Conservation (phyloP, 2,888 invertebrate genomes). For the Julus scanicus region DNA sequence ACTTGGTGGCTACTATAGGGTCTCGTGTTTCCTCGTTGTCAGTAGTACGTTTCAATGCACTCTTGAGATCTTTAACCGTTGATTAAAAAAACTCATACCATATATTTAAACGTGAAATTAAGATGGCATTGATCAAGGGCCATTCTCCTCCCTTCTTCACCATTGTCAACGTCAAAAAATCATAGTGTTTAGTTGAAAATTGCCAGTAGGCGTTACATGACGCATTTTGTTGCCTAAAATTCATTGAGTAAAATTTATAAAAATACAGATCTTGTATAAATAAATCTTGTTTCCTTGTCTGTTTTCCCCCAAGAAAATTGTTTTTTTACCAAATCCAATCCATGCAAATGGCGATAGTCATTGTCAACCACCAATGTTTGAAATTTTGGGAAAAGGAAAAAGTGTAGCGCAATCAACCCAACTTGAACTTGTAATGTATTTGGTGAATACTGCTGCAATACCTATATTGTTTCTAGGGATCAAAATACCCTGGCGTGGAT, state of each 20-base stretch:
- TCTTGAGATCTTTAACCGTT: conserved; percentile 1
- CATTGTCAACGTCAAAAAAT: neutral
- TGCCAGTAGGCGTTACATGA: neutral
- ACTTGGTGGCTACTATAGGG: neutral
- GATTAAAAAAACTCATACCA: neutral
- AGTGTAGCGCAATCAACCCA: no score
- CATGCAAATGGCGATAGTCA: no score
- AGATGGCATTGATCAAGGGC: neutral
- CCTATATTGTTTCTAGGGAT: no score
- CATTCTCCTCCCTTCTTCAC: neutral
- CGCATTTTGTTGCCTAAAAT: neutral
- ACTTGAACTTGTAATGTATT: no score
- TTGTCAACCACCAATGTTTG: no score
- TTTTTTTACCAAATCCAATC: no score
- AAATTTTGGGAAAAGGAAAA: no score
- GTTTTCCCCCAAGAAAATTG: no score
- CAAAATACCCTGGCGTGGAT: no score
- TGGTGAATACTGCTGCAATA: no score
- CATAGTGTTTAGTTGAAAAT: neutral
- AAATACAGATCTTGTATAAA: neutral
- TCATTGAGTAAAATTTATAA: neutral
- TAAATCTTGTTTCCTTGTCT: neutral
- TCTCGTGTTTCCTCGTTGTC: neutral
- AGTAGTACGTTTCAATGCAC: neutral
- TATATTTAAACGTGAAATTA: neutral